These are phyloP conservation scores for Atlantisia rogersi DNA, from an alignment of 2,113 vertebrate species.

Conservation along the genomic window DNA sequence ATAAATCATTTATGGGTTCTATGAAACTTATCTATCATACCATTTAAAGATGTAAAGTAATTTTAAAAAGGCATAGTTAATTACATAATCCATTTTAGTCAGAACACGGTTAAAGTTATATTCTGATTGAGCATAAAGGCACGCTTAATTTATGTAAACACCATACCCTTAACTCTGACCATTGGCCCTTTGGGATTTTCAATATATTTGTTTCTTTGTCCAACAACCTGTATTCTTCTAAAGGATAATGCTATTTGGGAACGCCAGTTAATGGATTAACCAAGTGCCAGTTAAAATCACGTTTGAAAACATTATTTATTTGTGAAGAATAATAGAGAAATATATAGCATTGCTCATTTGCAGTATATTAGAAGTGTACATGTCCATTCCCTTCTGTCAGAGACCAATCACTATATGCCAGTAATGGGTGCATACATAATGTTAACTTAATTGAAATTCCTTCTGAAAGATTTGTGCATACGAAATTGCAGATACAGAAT, in stretches of 20 bases:
- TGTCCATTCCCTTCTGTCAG: constrained; percentile 56
- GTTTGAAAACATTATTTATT: constrained; percentile 35
- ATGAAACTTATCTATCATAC: constrained; percentile 61
- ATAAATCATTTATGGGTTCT: constrained; percentile 47
- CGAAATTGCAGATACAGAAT: constrained; percentile 55
- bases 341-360: constrained; percentile 38
- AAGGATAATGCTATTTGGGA: background rate
- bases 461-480: constrained; percentile 68
- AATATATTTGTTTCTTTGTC: constrained; percentile 36
- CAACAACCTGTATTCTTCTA: constrained; percentile 10
- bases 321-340: constrained; percentile 36
- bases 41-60: constrained; percentile 62
- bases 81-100: constrained; percentile 49
- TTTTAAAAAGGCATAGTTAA: constrained; percentile 63
- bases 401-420: constrained; percentile 45
- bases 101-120: background rate
- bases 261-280: constrained; percentile 38
- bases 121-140: constrained; percentile 41
- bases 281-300: constrained; percentile 51
- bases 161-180: constrained; percentile 61
- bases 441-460: constrained; percentile 69
- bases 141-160: constrained; percentile 54
- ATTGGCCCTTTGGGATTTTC: constrained; percentile 16
- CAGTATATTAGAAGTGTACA: constrained; percentile 59
- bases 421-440: constrained; percentile 71